Base-by-base conservation (phyloP, 2,113 vertebrate species). In the Hemicordylus capensis region DNA sequence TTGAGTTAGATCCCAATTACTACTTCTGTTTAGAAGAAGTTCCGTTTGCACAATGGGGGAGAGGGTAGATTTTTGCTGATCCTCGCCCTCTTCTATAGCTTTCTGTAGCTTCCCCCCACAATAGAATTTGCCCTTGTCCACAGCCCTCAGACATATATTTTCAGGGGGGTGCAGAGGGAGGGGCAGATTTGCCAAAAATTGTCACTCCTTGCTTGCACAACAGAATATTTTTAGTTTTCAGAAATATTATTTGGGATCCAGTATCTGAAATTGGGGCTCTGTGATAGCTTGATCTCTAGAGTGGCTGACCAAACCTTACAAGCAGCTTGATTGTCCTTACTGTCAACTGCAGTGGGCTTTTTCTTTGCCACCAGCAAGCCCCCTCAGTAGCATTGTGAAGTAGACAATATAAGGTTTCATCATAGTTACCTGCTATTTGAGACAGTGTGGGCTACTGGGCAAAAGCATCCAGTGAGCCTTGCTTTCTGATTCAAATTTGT, bases 171-270 rank as follows among this genome's bases (percentile, higher is more conserved):
- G n/a, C n/a, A n/a, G n/a, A n/a, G n/a, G n/a, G n/a, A n/a, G n/a
- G n/a, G n/a, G n/a, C n/a, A n/a, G n/a, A n/a, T n/a, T n/a, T n/a
- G n/a, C n/a, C n/a, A n/a, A n/a, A n/a, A n/a, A n/a, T n/a, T n/a
- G n/a, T n/a, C n/a, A n/a, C n/a, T n/a, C n/a, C n/a, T n/a, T n/a
- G n/a, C n/a, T n/a, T n/a, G n/a, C n/a, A n/a, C n/a, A n/a, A n/a
- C n/a, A n/a, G n/a, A n/a, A n/a, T n/a, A n/a, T n/a, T n/a, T n/a
- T n/a, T n/a, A n/a, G n/a, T n/a, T n/a, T n/a, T n/a, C n/a, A n/a
- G n/a, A n/a, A n/a, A 31, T 37, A 31, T 63, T 58, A 90, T 93
- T 93, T 92, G 90, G 81, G n/a, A n/a, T n/a, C n/a, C n/a, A n/a
- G n/a, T 7, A 9, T 7, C 85, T 0, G 0, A 85, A 91, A n/a